Evolutionary conservation across 2,113 vertebrate species (phyloP), one percentile per base, ranked within the genome.

Genomic region (Gallinago undulata): DNA sequence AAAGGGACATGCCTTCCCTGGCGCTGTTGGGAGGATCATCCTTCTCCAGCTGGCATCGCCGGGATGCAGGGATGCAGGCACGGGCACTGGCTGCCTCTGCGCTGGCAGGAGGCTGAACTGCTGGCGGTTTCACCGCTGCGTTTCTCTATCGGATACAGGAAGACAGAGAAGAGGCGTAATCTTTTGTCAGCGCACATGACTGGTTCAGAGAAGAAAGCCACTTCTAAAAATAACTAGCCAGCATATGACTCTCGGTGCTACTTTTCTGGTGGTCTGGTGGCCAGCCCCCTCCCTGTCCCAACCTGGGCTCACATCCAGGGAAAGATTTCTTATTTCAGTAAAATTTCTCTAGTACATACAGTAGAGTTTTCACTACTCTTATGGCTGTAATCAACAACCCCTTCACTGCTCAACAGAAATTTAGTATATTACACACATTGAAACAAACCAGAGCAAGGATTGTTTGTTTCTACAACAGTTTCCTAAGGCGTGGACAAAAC

Each of bases 31-130:
- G 69, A 64, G 56, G 53, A 81, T 72, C 37, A 23, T 81, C 69
- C 28, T 50, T 63, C 89, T 94, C 55, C 73, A 63, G 39, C 75
- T 47, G 19, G n/a, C 78, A 80, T 56, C 11, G 10, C 31, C 50
- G 33, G 47, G 93, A 64, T 50, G 11, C n/a, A 55, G 39, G 47
- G 92, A 64, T 50, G 64, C 68, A 74, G 47, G 75, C 66, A 69
- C 53, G 68, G 60, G 88, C 94, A 56, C 45, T 5, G 22, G 69
- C 88, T 92, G 92, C 64, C 51, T 53, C 90, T 83, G 64, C 11
- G 23, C 83, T 67, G 89, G 64, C 76, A 92, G 89, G 92, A 96
- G 90, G 74, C 77, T 90, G 93, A 90, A 87, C 77, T 10, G n/a
- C 92, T 93, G 92, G 67, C 92, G 75, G 86, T 30, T 63, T 74